Base-by-base conservation (phyloP, 1,140 invertebrate species). In the Grapholita molesta region DNA sequence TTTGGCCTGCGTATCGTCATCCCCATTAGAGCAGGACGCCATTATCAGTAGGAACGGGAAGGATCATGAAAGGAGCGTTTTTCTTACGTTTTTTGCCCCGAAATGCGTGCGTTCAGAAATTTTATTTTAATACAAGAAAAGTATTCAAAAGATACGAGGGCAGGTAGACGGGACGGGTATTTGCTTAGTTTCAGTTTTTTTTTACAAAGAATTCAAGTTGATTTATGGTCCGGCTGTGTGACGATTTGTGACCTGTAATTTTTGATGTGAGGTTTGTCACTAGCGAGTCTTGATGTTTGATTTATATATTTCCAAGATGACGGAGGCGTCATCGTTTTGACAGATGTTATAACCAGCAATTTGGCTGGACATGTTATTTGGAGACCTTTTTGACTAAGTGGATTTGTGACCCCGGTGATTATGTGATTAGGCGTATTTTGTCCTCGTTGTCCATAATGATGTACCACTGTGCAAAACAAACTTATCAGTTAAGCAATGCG, bases 111-210 rank as follows among this genome's bases (percentile, higher is more conserved):
- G 82, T 86, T 84, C 82, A 80, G 71, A 90, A 90, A 86, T 89
- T 88, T 90, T 89, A 88, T 89, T 91, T 88, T 87, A 91, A 91
- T 89, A 87, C 87, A 88, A 87, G 84, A 85, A 83, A 84, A 86
- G 84, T 84, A 89, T 88, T 88, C 84, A 83, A 88, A 88, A 89
- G 87, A 88, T 85, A 88, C 79, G 83, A 83, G 80, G 76, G 84
- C 86, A 90, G 88, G 86, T 89, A 89, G 86, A 84, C 77, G 68
- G 73, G 71, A 72, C 83, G 78, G 85, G 86, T 91, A 86, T 90
- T 90, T 90, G 88, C 81, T 89, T 84, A 85, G 82, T 79, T 88
- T 79, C 71, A 82, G 55, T 82, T 88, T 85, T 82, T 71, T 83
- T 83, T 83, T 52, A 78, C 86, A 81, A 86, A 88, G 86, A 88